Percentiles rank a stretch among this genome's conserved stretches.
These are phyloP conservation scores for Zosterops pallidus DNA, from an alignment of 2,113 vertebrate genomes.

Conservation along the genomic window DNA sequence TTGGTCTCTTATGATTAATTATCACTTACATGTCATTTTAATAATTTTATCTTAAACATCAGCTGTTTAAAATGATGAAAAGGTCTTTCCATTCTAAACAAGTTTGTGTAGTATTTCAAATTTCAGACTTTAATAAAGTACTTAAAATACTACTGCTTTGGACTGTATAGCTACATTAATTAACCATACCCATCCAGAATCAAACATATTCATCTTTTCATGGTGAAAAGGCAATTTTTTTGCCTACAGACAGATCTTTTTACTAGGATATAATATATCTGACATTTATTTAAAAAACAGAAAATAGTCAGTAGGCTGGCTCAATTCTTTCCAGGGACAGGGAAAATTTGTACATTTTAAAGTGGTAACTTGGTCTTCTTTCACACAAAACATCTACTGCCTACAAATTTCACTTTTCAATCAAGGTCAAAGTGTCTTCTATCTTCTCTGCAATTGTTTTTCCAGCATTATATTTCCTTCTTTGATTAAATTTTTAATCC, in stretches of 20 bases:
- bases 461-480: neutral
- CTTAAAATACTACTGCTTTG: neutral
- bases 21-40: neutral
- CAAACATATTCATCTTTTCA: neutral
- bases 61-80: neutral
- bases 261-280: neutral
- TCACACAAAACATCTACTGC: neutral
- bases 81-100: neutral
- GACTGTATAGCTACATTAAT: constrained; percentile 6
- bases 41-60: constrained; percentile 16
- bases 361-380: neutral
- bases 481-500: neutral
- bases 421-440: neutral
- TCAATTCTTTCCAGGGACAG: neutral
- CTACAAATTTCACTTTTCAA: neutral
- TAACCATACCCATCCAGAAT: neutral
- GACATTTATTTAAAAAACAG: neutral
- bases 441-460: neutral
- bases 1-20: neutral
- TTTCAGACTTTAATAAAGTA: neutral
- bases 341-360: neutral
- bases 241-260: neutral
- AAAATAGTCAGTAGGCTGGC: neutral
- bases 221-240: constrained; percentile 9
- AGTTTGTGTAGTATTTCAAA: neutral